Evolutionary conservation across 2,113 vertebrate species (phyloP).

Genomic region (Ascaphus truei): DNA sequence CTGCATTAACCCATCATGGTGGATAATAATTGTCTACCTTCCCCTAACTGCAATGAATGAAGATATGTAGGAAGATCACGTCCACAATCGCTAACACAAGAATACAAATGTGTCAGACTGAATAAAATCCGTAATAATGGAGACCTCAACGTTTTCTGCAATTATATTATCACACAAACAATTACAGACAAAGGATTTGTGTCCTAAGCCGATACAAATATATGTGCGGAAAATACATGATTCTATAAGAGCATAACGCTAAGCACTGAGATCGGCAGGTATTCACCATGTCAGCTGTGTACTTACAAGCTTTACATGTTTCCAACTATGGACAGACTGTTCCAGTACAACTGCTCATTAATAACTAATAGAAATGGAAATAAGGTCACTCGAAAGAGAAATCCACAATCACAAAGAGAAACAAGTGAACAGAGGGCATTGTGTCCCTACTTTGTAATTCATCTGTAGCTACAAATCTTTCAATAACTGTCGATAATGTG

Average conservation of each 20-base stretch:
- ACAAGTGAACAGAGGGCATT: neutral
- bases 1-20: no score
- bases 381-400: slow-evolving; percentile 24
- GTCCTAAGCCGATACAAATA: neutral
- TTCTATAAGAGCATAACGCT: neutral
- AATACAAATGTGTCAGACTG: no score
- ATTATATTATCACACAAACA: neutral
- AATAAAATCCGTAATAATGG: no score
- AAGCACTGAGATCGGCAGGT: slow-evolving; percentile 3
- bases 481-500: neutral
- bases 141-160: no score
- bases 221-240: neutral
- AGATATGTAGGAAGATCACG: no score
- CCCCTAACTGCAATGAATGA: no score
- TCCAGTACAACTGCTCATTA: neutral
- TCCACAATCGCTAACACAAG: no score
- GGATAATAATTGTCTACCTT: no score
- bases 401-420: slow-evolving; percentile 6
- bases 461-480: neutral
- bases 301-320: neutral
- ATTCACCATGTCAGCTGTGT: neutral
- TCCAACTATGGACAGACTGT: neutral
- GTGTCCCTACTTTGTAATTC: neutral
- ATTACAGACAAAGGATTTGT: neutral
- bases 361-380: slow-evolving; percentile 14